Conservation (phyloP, 2,113 vertebrate species). For the Aplodontia rufa region DNA sequence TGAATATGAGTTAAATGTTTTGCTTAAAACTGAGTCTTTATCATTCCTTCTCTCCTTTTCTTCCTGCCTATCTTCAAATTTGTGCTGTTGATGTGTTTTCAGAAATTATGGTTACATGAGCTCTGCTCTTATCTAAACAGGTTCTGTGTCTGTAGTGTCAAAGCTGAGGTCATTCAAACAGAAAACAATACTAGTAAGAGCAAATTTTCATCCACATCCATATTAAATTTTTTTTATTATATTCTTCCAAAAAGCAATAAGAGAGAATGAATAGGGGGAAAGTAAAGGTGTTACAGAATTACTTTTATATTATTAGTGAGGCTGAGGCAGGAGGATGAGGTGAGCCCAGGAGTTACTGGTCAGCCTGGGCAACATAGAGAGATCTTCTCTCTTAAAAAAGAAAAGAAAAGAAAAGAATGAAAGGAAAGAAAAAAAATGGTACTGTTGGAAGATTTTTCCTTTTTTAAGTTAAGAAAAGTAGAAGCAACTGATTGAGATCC, state of each 20-base stretch:
- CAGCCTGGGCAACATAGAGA: not conserved
- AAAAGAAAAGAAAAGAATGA: not conserved
- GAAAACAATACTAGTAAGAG: not conserved
- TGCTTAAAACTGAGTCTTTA: not conserved
- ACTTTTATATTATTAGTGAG: not conserved
- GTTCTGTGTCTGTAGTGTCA: not conserved
- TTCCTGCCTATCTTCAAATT: not conserved
- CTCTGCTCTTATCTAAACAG: not conserved
- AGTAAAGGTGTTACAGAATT: not conserved
- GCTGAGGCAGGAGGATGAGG: too few species aligned
- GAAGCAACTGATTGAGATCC: slow-evolving; percentile 73
- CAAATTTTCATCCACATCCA: not conserved
- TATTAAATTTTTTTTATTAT: slow-evolving; percentile 36
- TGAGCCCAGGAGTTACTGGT: not conserved
- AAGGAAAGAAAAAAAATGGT: not conserved
- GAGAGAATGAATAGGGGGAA: not conserved
- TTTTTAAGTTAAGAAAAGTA: slow-evolving; percentile 68
- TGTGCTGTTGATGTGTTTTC: not conserved
- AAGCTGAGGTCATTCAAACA: not conserved
- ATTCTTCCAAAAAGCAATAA: slow-evolving; percentile 22
- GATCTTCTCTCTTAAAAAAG: not conserved
- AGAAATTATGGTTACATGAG: not conserved
- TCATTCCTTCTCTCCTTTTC: not conserved
- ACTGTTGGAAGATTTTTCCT: slow-evolving; percentile 64
- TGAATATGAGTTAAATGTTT: not conserved